These are phyloP conservation scores for Sebastes aleutianus DNA, from an alignment of 2,797 vertebrate species.

Conservation along the genomic window DNA sequence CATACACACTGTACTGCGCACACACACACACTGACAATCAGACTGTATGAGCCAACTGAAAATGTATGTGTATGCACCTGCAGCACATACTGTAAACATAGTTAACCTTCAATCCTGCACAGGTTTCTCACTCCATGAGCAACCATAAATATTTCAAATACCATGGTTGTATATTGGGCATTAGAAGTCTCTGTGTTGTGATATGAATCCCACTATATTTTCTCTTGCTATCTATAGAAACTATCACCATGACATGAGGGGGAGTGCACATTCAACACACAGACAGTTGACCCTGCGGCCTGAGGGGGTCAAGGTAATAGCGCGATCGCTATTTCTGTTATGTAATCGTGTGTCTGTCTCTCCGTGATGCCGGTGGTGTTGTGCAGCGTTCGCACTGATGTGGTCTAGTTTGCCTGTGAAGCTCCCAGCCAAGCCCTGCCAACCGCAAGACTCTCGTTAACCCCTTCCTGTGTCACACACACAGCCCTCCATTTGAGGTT, in stretches of 20 bases:
- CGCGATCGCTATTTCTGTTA: conserved; percentile 17
- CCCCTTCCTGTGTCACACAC: conserved; percentile 29
- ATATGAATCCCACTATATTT: not conserved
- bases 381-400: conserved; percentile 45
- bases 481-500: conserved; percentile 19
- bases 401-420: conserved; percentile 42
- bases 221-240: not conserved
- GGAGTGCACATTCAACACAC: not conserved
- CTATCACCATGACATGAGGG: not conserved
- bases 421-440: conserved; percentile 18
- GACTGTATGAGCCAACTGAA: not conserved
- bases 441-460: conserved; percentile 23
- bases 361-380: conserved; percentile 32
- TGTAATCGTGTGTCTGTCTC: conserved; percentile 26
- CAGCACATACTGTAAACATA: not conserved
- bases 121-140: not conserved
- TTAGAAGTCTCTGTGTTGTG: not conserved
- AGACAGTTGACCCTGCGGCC: conserved; percentile 22
- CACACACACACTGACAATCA: not conserved
- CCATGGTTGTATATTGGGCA: not conserved
- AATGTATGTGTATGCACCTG: not conserved
- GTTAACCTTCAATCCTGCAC: not conserved
- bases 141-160: not conserved
- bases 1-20: not conserved
- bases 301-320: conserved; percentile 6